phyloP scores from a whole-genome alignment of 2,888 invertebrate species.

The Neocrepidodera transversa region DNA sequence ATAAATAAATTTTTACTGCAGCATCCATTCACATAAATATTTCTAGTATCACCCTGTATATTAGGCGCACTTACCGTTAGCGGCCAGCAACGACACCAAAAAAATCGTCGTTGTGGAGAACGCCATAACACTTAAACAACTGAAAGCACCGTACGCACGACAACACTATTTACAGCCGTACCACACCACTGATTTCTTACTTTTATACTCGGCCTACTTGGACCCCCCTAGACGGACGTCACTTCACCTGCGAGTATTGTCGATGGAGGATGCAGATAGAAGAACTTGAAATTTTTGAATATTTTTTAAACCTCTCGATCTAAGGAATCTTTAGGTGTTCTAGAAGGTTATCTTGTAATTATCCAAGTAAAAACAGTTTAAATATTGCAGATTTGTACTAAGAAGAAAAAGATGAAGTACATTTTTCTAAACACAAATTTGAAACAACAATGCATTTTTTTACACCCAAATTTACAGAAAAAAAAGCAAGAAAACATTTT shows the following conservation, averaged over 20 bases:
- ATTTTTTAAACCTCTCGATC: background rate
- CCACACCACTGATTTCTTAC: slow-evolving; percentile 54
- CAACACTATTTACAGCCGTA: slow-evolving; percentile 59
- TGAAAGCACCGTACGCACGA: slow-evolving; percentile 28
- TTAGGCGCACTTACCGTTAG: slow-evolving; percentile 55
- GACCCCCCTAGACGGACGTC: slow-evolving; percentile 57
- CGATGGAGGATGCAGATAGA: slow-evolving; percentile 13
- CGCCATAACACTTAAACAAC: slow-evolving; percentile 58
- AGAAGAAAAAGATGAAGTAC: no score
- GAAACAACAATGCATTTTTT: no score
- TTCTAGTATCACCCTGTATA: slow-evolving; percentile 14
- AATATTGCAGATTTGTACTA: no score
- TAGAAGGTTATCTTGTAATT: no score
- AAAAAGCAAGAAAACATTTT: no score
- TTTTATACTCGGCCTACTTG: slow-evolving; percentile 61
- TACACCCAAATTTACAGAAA: no score
- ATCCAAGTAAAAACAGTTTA: no score
- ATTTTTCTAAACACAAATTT: no score
- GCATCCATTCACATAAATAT: slow-evolving; percentile 14
- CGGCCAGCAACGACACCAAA: slow-evolving; percentile 51
- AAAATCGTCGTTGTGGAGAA: slow-evolving; percentile 55
- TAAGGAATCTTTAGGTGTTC: no score
- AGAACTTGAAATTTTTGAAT: slow-evolving; percentile 5
- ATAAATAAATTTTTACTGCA: no score
- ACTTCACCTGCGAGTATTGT: slow-evolving; percentile 40